Evolutionary conservation across 1,140 invertebrate genomes (phyloP).

Genomic region (Macrocentrus cingulum): DNA sequence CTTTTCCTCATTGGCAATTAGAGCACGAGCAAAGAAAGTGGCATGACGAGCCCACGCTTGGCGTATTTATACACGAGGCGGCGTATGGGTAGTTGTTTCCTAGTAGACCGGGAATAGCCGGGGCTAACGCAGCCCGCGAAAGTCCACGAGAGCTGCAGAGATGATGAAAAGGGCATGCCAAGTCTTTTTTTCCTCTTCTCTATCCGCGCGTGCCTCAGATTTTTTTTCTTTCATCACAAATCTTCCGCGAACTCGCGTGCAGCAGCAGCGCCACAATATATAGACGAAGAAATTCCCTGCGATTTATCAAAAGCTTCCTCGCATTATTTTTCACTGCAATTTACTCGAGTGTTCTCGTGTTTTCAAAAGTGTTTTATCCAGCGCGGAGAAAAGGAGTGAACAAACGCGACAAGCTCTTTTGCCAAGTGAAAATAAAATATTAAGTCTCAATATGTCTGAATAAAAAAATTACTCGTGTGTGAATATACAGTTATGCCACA

Average conservation of each 20-base stretch:
- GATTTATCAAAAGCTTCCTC: slow-evolving; percentile 18
- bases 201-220: neutral
- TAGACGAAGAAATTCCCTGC: neutral
- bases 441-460: too few relatives aligned
- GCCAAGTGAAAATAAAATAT: too few relatives aligned
- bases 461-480: too few relatives aligned
- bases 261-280: too few relatives aligned
- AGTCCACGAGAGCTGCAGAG: too few relatives aligned
- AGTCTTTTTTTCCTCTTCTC: neutral
- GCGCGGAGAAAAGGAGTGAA: slow-evolving; percentile 11
- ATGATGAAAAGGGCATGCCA: too few relatives aligned
- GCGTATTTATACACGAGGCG: slow-evolving; percentile 25
- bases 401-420: too few relatives aligned
- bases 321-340: slow-evolving; percentile 15
- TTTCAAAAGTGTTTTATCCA: slow-evolving; percentile 12
- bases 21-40: slow-evolving; percentile 14
- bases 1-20: slow-evolving; percentile 41
- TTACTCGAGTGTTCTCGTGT: slow-evolving; percentile 10
- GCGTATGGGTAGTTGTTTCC: slow-evolving; percentile 36
- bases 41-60: slow-evolving; percentile 7
- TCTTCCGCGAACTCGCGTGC: too few relatives aligned
- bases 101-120: slow-evolving; percentile 47
- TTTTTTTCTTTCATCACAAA: too few relatives aligned
- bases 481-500: too few relatives aligned
- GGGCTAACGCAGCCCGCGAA: neutral